These are phyloP conservation scores for Osmerus eperlanus DNA, from an alignment of 2,113 vertebrate species.

Conservation along the genomic window DNA sequence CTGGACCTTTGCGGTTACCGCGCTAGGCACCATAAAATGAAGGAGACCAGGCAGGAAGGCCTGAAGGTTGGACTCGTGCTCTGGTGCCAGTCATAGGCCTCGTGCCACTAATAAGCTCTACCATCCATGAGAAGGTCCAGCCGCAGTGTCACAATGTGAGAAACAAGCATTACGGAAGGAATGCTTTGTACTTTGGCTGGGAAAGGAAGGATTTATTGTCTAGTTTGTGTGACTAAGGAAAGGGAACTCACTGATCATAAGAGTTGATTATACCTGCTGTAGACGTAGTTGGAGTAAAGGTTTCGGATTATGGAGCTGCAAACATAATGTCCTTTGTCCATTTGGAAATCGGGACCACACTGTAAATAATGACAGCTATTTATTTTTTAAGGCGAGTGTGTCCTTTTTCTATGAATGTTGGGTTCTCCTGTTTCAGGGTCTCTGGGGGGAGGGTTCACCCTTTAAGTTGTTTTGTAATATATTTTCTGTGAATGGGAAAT, in stretches of 20 bases:
- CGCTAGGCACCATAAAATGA: no score
- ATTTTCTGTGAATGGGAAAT: not conserved
- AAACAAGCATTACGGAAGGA: not conserved
- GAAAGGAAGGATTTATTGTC: not conserved
- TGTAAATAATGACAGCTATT: not conserved
- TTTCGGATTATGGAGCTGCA: not conserved
- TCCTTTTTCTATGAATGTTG: not conserved
- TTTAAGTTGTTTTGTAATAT: not conserved
- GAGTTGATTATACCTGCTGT: not conserved
- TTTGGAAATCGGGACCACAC: not conserved
- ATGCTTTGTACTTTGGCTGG: conserved; percentile 6
- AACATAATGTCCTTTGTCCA: not conserved
- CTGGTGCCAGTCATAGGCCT: no score
- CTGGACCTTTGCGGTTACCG: no score
- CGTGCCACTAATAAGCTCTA: no score
- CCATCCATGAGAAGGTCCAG: no score
- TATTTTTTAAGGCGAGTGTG: conserved; percentile 21
- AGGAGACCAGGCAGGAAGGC: no score
- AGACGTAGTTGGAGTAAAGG: no score
- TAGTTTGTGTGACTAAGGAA: not conserved
- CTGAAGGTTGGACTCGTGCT: no score
- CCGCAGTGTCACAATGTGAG: no score
- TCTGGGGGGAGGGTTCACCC: not conserved
- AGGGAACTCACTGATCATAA: not conserved
- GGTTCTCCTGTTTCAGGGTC: not conserved